Evolutionary conservation across 2,888 invertebrate species (phyloP), one percentile per base, ranked within the genome.

Genomic region (Dolichomitus sp.): DNA sequence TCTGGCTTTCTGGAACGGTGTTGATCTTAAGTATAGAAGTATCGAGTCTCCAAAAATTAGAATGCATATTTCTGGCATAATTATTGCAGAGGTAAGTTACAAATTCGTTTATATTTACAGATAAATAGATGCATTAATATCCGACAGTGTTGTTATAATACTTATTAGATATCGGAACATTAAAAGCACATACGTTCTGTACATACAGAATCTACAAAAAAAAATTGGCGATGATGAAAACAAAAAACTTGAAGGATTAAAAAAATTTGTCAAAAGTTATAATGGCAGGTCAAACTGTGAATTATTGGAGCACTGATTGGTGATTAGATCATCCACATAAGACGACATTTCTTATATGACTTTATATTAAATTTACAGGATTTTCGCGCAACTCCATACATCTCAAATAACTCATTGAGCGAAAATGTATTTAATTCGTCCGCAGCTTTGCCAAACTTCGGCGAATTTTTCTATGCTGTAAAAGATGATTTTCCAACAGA

Each of bases 21-120:
- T 86, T 11, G 86, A 86, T 69, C 77, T 86, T 33, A 78, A 63
- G 61, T 85, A 72, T 40, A 65, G 86, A 45, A 52, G 33, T 33
- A 54, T 85, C 4, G 23, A 75, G 7, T 33, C 68, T n/a, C 86
- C 86, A 1, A 76, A 50, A 17, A 12, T 82, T 19, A 68, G 84
- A 63, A 42, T 86, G 0, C 82, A 80, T 11, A 85, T 85, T 12
- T 61, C 84, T 4, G 84, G 77, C 27, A 80, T 86, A 14, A 17
- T 86, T 37, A 12, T 86, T 1, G 65, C 74, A 45, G 14, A 37
- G 40, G 84, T 83, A 48, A 76, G 54, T 69, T 14, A 3, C 30
- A 77, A 76, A 6, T 14, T 42, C 42, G 4, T 63, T 63, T 23
- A 45, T n/a, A 4, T n/a, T n/a, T 5, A 45, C n/a, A n/a, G 12